Base-by-base conservation (phyloP, 2,797 vertebrate species). In the Pseudochaenichthys georgianus region DNA sequence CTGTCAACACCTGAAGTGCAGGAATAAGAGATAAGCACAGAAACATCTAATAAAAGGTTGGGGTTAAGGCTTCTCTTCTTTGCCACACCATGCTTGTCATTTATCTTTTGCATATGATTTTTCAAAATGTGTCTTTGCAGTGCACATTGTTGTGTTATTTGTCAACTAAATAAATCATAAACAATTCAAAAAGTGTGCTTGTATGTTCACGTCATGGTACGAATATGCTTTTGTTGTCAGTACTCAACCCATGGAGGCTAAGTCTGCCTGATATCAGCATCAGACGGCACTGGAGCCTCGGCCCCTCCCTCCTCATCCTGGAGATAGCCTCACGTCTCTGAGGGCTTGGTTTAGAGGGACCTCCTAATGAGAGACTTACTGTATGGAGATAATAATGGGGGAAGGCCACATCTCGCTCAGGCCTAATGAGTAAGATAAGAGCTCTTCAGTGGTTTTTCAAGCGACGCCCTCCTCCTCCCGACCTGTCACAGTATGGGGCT, bases 401-500 rank as follows among this genome's bases (percentile, higher is more conserved):
- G 78, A 81, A 66, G 78, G 85, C 84, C 67, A 87, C 85, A 81
- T 86, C 86, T 86, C 68, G 72, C 86, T 78, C 69, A 57, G 76
- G 71, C 82, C 88, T 91, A 94, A 91, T 91, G 92, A 93, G 87
- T 86, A 80, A 84, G 92, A 93, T 94, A 92, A 91, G 89, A 89
- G 88, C 85, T 81, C 89, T 90, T 90, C 80, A 78, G 76, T 23
- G 76, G 66, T 54, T 80, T 78, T 85, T 84, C 74, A 54, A 86
- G 82, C 66, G 11, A 65, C 70, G 13, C 34, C 80, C 61, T 55
- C 83, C 70, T 67, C 82, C 59, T 15, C 64, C 74, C 61, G 54
- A 81, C 82, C 82, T 45, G 87, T 75, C 80, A 70, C 70, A 67
- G 61, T 45, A 31, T 28, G 47, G 82, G 50, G 72, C 51, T 84